These are phyloP conservation scores for Gymnothorax reevesii DNA, from an alignment of 2,797 vertebrate genomes.

Conservation along the genomic window DNA sequence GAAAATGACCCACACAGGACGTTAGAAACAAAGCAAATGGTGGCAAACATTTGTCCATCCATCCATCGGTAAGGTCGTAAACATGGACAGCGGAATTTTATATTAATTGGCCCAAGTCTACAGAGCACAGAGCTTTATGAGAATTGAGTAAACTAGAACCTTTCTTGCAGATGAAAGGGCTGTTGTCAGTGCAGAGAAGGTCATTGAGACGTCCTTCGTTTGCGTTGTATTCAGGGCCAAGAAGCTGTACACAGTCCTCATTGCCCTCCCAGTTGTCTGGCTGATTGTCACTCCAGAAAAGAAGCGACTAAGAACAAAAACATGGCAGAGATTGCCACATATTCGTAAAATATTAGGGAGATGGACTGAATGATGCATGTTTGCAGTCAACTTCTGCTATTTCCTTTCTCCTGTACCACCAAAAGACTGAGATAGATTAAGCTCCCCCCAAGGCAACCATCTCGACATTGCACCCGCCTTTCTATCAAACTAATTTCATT, in stretches of 20 bases:
- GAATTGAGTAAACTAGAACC: constrained; percentile 50
- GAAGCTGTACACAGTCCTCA: constrained; percentile 71
- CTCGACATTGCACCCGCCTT: too few species aligned
- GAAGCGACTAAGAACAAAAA: constrained; percentile 53
- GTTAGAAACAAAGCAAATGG: not conserved
- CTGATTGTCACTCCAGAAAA: constrained; percentile 63
- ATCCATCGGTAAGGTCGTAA: too few species aligned
- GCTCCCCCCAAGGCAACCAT: too few species aligned
- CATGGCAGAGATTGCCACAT: not conserved
- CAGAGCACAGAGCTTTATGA: not conserved
- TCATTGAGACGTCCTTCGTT: constrained; percentile 68
- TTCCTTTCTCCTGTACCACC: too few species aligned
- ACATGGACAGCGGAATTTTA: not conserved
- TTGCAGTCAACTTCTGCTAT: too few species aligned
- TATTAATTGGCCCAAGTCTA: not conserved
- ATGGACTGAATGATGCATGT: too few species aligned
- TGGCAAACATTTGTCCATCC: not conserved
- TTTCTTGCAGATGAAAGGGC: constrained; percentile 74
- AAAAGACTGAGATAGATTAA: too few species aligned
- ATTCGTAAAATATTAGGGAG: not conserved
- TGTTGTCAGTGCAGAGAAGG: constrained; percentile 57
- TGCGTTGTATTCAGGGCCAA: constrained; percentile 40
- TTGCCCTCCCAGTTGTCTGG: constrained; percentile 70
- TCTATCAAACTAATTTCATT: too few species aligned
- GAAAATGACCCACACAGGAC: not conserved